phyloP scores from a whole-genome alignment of 2,797 vertebrate genomes.

The Lithobates pipiens region DNA sequence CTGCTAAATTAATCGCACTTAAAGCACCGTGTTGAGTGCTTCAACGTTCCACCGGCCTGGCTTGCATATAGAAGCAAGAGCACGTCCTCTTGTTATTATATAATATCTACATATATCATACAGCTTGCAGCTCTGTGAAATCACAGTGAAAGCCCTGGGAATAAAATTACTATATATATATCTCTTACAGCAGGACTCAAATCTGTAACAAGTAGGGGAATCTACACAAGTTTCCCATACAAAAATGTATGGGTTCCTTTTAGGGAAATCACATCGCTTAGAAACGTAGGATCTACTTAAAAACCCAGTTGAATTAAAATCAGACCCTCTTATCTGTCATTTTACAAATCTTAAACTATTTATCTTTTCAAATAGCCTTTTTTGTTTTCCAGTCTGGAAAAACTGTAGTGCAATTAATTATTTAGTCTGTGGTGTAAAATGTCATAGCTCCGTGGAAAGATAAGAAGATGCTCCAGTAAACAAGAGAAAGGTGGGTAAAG shows the following conservation, averaged over 20 bases:
- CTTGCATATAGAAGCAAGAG: conserved; percentile 76
- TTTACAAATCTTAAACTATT: conserved; percentile 76
- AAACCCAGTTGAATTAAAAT: conserved; percentile 85
- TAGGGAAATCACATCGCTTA: conserved; percentile 80
- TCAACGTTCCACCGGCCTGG: conserved; percentile 71
- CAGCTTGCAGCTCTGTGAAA: conserved; percentile 79
- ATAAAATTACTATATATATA: conserved; percentile 65
- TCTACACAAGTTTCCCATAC: conserved; percentile 78
- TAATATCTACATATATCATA: conserved; percentile 67
- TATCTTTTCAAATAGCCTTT: conserved; percentile 77
- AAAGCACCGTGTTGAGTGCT: conserved; percentile 70
- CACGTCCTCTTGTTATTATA: conserved; percentile 69
- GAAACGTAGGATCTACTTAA: conserved; percentile 85
- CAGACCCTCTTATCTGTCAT: conserved; percentile 74
- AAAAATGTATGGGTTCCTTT: conserved; percentile 78
- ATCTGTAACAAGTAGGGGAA: conserved; percentile 75
- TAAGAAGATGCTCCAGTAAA: conserved; percentile 85
- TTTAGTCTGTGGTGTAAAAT: conserved; percentile 81
- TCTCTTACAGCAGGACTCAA: conserved; percentile 78
- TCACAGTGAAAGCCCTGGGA: conserved; percentile 92
- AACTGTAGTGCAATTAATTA: conserved; percentile 95
- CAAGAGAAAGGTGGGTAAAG: conserved; percentile 78
- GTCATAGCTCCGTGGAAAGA: conserved; percentile 80
- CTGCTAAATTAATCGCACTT: conserved; percentile 63
- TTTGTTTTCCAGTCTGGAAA: conserved; percentile 84